phyloP scores from a whole-genome alignment of 2,113 vertebrate species.

The Edolisoma coerulescens region DNA sequence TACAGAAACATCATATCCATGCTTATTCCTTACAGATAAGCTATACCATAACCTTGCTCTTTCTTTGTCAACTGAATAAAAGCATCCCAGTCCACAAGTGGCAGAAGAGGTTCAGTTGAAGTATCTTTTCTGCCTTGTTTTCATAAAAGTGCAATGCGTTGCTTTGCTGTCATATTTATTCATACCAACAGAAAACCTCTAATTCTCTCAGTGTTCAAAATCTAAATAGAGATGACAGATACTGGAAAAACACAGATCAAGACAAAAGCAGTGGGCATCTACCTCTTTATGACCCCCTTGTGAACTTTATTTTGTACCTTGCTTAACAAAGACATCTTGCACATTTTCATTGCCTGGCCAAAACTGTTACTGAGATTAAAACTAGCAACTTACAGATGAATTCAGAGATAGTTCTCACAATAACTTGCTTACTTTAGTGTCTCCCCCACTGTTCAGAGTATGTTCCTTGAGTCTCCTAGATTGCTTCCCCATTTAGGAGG shows the following conservation, averaged over 20 bases:
- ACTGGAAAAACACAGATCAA: neutral
- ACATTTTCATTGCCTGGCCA: neutral
- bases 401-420: neutral
- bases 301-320: neutral
- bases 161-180: neutral
- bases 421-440: neutral
- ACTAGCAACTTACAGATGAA: neutral
- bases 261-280: neutral
- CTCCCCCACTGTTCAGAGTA: neutral
- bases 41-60: neutral
- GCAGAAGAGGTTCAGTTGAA: neutral
- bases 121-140: neutral
- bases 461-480: neutral
- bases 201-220: neutral
- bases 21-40: neutral
- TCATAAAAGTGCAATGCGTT: neutral
- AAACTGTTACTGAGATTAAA: neutral
- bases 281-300: neutral
- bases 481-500: neutral
- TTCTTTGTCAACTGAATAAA: neutral
- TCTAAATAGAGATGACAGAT: neutral
- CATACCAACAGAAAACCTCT: neutral
- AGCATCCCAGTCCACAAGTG: neutral
- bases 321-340: neutral
- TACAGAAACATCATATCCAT: neutral